A percentile compares a stretch with the other conserved stretches of the same genome.
These are phyloP conservation scores for Trachops cirrhosus DNA, from an alignment of 2,797 vertebrate species.

Conservation along the genomic window DNA sequence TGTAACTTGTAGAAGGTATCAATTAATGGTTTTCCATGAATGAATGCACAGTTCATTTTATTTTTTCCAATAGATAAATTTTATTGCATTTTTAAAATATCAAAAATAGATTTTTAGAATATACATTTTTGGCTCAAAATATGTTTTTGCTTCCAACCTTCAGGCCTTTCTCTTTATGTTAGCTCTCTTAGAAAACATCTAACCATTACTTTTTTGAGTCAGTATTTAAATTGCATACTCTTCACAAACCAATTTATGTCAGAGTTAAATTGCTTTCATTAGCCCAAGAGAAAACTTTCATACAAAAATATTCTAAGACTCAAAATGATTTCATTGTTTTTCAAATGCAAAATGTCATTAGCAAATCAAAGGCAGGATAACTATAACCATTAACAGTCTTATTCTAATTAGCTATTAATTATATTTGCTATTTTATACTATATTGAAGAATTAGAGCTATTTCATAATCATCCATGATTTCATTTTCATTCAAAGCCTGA, in stretches of 20 bases:
- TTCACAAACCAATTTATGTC: constrained; percentile 40
- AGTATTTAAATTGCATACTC: neutral
- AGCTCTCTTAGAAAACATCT: neutral
- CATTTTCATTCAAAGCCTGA: constrained; percentile 55
- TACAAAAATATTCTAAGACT: constrained; percentile 47
- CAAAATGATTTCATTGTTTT: constrained; percentile 39
- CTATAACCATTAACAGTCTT: neutral
- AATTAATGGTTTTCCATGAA: neutral
- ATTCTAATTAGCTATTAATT: constrained; percentile 47
- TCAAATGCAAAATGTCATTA: constrained; percentile 38
- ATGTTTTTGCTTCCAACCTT: constrained; percentile 12
- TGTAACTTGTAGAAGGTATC: neutral
- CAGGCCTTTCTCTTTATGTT: neutral
- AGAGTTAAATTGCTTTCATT: constrained; percentile 16
- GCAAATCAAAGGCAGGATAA: constrained; percentile 39
- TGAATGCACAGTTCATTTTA: neutral
- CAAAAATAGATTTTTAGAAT: neutral
- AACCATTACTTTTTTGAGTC: neutral
- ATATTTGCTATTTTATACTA: neutral
- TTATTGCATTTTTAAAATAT: no score
- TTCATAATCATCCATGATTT: constrained; percentile 13
- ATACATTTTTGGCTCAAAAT: neutral
- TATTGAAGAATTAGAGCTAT: constrained; percentile 22
- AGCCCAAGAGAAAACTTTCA: neutral
- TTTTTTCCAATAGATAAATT: neutral